These are phyloP conservation scores for Rhizomys pruinosus DNA, from an alignment of 2,113 vertebrate genomes.

Conservation along the genomic window DNA sequence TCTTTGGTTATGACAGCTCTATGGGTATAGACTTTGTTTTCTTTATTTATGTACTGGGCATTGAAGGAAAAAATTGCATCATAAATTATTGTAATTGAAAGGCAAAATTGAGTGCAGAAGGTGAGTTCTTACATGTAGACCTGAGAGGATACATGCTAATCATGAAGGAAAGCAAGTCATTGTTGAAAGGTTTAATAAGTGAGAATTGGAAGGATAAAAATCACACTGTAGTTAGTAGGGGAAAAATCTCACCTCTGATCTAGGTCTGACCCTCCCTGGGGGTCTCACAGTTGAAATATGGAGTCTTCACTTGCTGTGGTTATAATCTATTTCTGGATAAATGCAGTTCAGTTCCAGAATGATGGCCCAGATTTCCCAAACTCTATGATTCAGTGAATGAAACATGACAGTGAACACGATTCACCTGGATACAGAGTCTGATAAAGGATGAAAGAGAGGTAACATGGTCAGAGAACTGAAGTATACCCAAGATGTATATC, in stretches of 20 bases:
- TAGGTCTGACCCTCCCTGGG: too few species aligned
- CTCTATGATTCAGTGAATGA: too few species aligned
- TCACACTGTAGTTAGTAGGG: accelerated
- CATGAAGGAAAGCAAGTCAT: too few species aligned
- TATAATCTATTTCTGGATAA: neutral
- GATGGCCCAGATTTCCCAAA: too few species aligned
- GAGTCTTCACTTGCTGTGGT: neutral
- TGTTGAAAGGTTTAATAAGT: too few species aligned
- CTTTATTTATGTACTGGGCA: too few species aligned
- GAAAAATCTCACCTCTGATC: accelerated
- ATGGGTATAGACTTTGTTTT: neutral
- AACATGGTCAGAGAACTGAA: too few species aligned
- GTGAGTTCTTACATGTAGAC: too few species aligned
- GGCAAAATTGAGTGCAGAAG: neutral
- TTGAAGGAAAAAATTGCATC: neutral
- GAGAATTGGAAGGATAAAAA: too few species aligned
- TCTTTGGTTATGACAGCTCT: neutral
- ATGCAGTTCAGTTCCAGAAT: neutral
- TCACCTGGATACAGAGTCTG: neutral
- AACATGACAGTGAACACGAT: neutral
- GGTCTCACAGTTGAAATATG: too few species aligned
- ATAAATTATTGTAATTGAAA: neutral
- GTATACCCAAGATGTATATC: neutral
- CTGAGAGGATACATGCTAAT: too few species aligned
- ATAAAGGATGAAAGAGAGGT: too few species aligned